Conservation (phyloP, 1,140 invertebrate genomes). For the Caenorhabditis latens region DNA sequence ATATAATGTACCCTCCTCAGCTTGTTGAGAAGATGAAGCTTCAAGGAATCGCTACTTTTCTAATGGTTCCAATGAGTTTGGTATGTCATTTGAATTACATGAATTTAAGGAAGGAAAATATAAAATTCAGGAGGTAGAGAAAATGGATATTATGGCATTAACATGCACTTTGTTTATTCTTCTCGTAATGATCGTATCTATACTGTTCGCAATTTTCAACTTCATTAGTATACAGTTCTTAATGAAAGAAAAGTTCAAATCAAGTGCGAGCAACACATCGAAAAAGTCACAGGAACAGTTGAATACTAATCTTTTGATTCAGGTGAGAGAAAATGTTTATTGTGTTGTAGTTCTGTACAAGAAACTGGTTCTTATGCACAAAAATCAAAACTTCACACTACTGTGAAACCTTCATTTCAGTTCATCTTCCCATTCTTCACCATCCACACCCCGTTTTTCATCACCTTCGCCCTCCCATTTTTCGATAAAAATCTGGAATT, state of each 20-base stretch:
- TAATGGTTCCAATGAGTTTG: neutral
- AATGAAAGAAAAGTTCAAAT: neutral
- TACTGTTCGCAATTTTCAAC: neutral
- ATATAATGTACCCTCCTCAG: neutral
- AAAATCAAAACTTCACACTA: no score
- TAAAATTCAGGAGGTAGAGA: no score
- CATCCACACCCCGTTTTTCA: neutral
- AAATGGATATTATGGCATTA: neutral
- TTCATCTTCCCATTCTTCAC: slow-evolving; percentile 6
- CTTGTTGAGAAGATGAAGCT: neutral
- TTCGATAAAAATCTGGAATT: no score
- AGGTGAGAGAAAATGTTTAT: neutral
- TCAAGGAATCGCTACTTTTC: neutral
- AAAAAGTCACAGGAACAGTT: neutral
- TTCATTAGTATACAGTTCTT: neutral
- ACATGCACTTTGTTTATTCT: neutral
- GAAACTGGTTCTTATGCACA: no score
- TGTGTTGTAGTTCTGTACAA: no score
- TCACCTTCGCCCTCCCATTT: neutral
- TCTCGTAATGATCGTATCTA: neutral
- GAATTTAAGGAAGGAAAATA: no score
- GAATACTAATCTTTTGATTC: neutral
- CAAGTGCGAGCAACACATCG: neutral
- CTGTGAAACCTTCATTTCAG: neutral
- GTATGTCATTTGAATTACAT: neutral